Conservation (phyloP, 1,140 invertebrate species). For the Pristionchus pacificus region DNA sequence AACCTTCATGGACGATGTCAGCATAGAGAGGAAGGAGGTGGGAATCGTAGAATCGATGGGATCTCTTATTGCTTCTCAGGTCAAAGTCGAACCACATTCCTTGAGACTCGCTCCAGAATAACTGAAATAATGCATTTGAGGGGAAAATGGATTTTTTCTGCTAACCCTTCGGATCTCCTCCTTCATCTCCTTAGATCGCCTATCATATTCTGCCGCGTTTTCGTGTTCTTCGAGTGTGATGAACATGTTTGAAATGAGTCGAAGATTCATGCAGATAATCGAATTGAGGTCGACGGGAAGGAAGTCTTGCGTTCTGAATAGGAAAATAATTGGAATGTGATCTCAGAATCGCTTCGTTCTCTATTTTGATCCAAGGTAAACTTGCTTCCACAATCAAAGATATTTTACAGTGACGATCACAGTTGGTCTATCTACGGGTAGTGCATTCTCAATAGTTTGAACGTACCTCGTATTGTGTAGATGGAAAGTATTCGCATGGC, state of each 20-base stretch:
- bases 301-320: slow-evolving; percentile 61
- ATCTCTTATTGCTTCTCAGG: slow-evolving; percentile 64
- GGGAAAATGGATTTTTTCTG: too few relatives aligned
- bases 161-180: slow-evolving; percentile 36
- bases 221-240: slow-evolving; percentile 35
- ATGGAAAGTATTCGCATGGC: too few relatives aligned
- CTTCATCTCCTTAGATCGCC: slow-evolving; percentile 31
- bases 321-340: slow-evolving; percentile 21
- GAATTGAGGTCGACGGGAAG: slow-evolving; percentile 79
- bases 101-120: slow-evolving; percentile 80
- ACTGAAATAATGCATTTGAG: slow-evolving; percentile 30
- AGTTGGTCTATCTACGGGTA: too few relatives aligned
- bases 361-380: too few relatives aligned
- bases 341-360: slow-evolving; percentile 20
- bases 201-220: slow-evolving; percentile 16
- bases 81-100: slow-evolving; percentile 84
- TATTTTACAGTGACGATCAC: too few relatives aligned
- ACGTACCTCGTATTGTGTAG: too few relatives aligned
- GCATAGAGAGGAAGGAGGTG: slow-evolving; percentile 81
- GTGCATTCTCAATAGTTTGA: too few relatives aligned
- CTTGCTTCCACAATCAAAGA: too few relatives aligned
- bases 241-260: slow-evolving; percentile 36
- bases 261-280: slow-evolving; percentile 70
- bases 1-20: slow-evolving; percentile 58
- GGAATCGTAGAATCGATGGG: slow-evolving; percentile 72